Evolutionary conservation across 1,140 invertebrate genomes (phyloP).

Genomic region (Drosophila tsacasi): DNA sequence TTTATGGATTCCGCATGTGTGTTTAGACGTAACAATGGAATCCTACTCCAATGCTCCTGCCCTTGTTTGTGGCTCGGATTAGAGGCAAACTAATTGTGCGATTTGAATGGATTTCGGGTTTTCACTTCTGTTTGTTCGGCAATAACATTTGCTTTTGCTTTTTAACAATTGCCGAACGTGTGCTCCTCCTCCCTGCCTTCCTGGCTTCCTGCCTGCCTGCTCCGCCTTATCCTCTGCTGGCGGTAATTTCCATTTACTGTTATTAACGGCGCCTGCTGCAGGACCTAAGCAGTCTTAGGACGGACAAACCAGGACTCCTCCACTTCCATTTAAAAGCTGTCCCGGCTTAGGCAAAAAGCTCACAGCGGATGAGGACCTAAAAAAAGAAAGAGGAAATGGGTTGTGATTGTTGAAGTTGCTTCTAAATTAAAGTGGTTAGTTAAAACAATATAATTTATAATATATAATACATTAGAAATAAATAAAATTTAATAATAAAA

Average conservation of each 20-base stretch:
- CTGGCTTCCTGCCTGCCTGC: not conserved
- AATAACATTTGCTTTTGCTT: slow-evolving; percentile 75
- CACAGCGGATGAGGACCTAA: slow-evolving; percentile 3
- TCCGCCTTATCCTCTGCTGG: not conserved
- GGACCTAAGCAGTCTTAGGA: slow-evolving; percentile 23
- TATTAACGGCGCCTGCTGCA: slow-evolving; percentile 42
- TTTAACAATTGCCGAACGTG: slow-evolving; percentile 53
- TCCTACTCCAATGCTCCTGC: slow-evolving; percentile 10
- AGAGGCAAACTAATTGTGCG: slow-evolving; percentile 79
- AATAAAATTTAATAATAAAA: not conserved
- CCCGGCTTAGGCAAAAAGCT: slow-evolving; percentile 28
- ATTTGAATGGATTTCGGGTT: slow-evolving; percentile 81
- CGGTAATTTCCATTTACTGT: slow-evolving; percentile 62
- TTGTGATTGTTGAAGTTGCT: not conserved
- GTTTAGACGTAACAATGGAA: slow-evolving; percentile 57
- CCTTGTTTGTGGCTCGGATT: slow-evolving; percentile 78
- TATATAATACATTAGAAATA: not conserved
- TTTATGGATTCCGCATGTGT: slow-evolving; percentile 59
- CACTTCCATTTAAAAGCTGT: slow-evolving; percentile 17
- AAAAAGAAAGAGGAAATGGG: not conserved
- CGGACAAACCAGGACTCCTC: slow-evolving; percentile 3
- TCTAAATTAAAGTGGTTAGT: not conserved
- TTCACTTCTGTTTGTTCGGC: slow-evolving; percentile 67
- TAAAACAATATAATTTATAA: too few species aligned
- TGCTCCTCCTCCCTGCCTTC: not conserved